Base-by-base conservation (phyloP, 2,888 invertebrate species). In the Diplolepis rosae region DNA sequence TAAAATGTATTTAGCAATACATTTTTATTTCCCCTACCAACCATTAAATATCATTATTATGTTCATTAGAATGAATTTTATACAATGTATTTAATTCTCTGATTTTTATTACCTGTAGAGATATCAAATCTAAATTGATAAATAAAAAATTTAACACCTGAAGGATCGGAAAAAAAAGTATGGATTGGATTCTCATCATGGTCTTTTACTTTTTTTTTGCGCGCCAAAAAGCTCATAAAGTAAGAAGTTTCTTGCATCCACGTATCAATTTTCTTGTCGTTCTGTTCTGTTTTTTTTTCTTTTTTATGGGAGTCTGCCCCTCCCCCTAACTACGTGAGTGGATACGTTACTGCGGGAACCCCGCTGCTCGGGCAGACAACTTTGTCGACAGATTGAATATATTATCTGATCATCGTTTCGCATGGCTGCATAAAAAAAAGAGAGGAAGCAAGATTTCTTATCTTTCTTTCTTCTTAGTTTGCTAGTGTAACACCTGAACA, bases 361-460 rank as follows among this genome's bases (percentile, higher is more conserved):
- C 61, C 61, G 61, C 61, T 61, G 61, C 39, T 61, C 9, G 39
- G 61, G 61, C 61, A 61, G 61, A 61, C 61, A 61, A 61, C 61
- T 61, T 61, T 61, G 61, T 61, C 61, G 61, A 61, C 61, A 61
- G 61, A 61, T 61, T 61, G 61, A 61, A 61, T 61, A 61, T 61
- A 61, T 61, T 61, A 61, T 61, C 61, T 61, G 61, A 61, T 61
- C 61, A 39, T 61, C 61, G 72, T 74, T 71, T 73, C 68, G 68
- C 66, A 67, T 69, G 51, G 66, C 61, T 51, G 61, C 67, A 35
- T 52, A 65, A 69, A 39, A 48, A n/a, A 66, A 50, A 35, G 50
- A 50, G 35, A 69, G 35, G 68, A 50, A 66, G 54, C 48, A 56
- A 68, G 15, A 61, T 54, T 54, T 68, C 65, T 68, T 51, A 65